Evolutionary conservation across 1,140 invertebrate genomes (phyloP).

Genomic region (Ctenoplectra terminalis): DNA sequence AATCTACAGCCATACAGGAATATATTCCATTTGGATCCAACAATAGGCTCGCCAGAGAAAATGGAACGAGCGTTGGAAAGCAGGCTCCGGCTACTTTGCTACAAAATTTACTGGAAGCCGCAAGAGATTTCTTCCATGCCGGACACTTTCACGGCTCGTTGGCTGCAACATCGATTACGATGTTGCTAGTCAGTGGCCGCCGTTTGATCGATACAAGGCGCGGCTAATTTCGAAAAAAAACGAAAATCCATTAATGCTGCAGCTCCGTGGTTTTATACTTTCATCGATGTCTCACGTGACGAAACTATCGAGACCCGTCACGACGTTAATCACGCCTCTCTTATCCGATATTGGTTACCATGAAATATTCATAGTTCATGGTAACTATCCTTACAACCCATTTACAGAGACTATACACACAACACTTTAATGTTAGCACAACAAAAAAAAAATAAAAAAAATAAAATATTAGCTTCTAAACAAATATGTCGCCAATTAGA

Average conservation of each 20-base stretch:
- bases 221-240: conserved; percentile 2
- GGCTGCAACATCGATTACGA: conserved; percentile 14
- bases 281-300: not conserved
- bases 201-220: conserved; percentile 18
- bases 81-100: no score
- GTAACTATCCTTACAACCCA: not conserved
- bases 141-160: conserved; percentile 34
- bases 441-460: no score
- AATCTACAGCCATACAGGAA: no score
- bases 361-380: not conserved
- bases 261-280: not conserved
- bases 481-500: no score
- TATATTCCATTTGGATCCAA: not conserved
- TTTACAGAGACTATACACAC: not conserved
- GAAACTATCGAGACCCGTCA: not conserved
- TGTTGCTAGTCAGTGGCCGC: not conserved
- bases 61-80: not conserved
- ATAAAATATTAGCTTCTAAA: no score
- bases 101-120: not conserved
- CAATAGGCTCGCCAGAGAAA: no score
- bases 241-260: conserved; percentile 2
- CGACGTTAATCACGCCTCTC: not conserved
- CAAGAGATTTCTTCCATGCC: not conserved
- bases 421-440: no score
- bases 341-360: not conserved